phyloP scores from a whole-genome alignment of 2,888 invertebrate genomes.

The Epirrhoe alternata region DNA sequence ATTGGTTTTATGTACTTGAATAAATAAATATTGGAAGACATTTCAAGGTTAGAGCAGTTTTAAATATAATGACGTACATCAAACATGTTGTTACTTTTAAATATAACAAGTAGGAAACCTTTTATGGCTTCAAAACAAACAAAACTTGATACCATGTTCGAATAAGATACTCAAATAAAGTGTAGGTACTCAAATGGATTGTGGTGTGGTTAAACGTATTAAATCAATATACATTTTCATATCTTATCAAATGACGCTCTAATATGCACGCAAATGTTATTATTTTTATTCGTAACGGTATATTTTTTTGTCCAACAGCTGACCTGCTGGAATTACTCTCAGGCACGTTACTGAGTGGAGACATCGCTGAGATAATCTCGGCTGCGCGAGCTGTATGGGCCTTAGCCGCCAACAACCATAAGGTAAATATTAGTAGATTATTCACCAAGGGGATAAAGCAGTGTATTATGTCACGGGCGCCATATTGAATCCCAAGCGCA shows the following conservation, averaged over 20 bases:
- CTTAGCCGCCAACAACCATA: conserved; percentile 88
- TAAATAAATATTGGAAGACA: not conserved
- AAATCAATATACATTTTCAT: conserved; percentile 13
- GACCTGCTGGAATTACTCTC: conserved; percentile 71
- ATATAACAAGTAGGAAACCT: conserved; percentile 8
- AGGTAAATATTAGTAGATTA: too few species aligned
- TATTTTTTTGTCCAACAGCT: conserved; percentile 51
- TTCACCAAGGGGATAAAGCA: too few species aligned
- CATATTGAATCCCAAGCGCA: too few species aligned
- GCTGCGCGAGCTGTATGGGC: conserved; percentile 87
- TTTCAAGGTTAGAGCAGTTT: not conserved
- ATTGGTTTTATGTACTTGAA: too few species aligned
- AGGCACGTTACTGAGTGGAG: conserved; percentile 68
- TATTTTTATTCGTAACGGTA: not conserved
- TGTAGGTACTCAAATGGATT: not conserved
- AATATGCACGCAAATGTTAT: not conserved
- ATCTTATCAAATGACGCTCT: conserved; percentile 11
- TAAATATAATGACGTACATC: conserved; percentile 43
- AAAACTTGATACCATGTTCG: conserved; percentile 8
- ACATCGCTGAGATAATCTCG: conserved; percentile 64
- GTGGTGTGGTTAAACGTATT: conserved; percentile 2
- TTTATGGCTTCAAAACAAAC: conserved; percentile 16
- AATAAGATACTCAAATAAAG: conserved; percentile 18
- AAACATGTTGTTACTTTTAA: conserved; percentile 40
- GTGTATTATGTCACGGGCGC: too few species aligned